Percentiles rank a stretch among this genome's conserved stretches.
Evolutionary conservation across 2,113 vertebrate species (phyloP).

Genomic region (Genyomyrus donnyi): DNA sequence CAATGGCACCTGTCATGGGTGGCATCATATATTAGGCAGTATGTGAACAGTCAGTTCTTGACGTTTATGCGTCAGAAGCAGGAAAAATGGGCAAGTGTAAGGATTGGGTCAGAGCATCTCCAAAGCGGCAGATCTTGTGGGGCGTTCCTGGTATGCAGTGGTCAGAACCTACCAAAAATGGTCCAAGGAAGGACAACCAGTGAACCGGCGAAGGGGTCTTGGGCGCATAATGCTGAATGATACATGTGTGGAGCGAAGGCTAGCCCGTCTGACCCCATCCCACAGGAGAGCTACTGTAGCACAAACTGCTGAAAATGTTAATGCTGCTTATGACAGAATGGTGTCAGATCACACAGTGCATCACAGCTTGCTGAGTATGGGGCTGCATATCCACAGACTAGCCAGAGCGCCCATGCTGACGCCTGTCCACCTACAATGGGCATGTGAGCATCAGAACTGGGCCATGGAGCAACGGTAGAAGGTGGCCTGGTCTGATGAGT

Average conservation of each 20-base stretch:
- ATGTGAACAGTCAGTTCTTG: neutral
- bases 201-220: neutral
- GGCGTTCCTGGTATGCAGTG: neutral
- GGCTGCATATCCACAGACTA: neutral
- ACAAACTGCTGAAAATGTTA: neutral
- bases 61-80: neutral
- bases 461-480: neutral
- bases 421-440: neutral
- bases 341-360: neutral
- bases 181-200: neutral
- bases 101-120: neutral
- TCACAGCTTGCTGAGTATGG: neutral
- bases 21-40: neutral
- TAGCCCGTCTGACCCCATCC: neutral
- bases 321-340: neutral
- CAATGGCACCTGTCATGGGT: neutral
- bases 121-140: neutral
- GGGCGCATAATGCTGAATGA: neutral
- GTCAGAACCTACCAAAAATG: neutral
- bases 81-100: neutral
- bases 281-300: neutral
- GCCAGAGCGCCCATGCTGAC: neutral
- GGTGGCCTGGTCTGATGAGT: neutral
- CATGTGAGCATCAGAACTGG: neutral
- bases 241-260: neutral